Evolutionary conservation across 2,113 vertebrate species (phyloP).

Genomic region (Motacilla tschutschensis): DNA sequence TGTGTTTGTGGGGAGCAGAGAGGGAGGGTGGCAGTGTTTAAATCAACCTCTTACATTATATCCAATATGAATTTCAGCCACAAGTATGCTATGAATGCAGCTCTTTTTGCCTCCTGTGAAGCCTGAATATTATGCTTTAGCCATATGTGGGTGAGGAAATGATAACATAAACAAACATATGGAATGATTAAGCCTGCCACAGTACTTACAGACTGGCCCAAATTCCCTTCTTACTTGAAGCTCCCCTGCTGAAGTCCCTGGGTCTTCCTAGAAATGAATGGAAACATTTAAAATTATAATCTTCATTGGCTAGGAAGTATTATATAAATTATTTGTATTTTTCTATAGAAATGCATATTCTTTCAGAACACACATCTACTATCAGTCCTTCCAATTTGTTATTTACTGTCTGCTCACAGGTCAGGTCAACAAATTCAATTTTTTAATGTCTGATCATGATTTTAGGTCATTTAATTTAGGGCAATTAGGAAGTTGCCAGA

Average conservation of each 20-base stretch:
- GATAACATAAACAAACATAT: background rate
- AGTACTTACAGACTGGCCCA: background rate
- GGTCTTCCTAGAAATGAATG: background rate
- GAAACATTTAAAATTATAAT: background rate
- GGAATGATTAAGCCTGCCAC: background rate
- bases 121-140: background rate
- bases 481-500: background rate
- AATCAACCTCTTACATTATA: background rate
- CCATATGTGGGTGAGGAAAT: background rate
- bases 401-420: background rate
- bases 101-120: background rate
- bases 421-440: background rate
- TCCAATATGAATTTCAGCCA: background rate
- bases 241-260: background rate
- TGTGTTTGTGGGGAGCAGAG: rapidly evolving
- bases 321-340: background rate
- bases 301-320: background rate
- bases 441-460: background rate
- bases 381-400: background rate
- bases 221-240: background rate
- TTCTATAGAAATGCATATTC: background rate
- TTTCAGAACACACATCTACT: background rate
- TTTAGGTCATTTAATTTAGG: conserved; percentile 19
- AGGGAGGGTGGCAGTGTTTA: background rate
- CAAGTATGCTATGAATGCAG: background rate